A percentile compares a stretch with the other conserved stretches of the same genome.
Conservation (phyloP, 2,113 vertebrate genomes). For the Coryphaenoides rupestris region DNA sequence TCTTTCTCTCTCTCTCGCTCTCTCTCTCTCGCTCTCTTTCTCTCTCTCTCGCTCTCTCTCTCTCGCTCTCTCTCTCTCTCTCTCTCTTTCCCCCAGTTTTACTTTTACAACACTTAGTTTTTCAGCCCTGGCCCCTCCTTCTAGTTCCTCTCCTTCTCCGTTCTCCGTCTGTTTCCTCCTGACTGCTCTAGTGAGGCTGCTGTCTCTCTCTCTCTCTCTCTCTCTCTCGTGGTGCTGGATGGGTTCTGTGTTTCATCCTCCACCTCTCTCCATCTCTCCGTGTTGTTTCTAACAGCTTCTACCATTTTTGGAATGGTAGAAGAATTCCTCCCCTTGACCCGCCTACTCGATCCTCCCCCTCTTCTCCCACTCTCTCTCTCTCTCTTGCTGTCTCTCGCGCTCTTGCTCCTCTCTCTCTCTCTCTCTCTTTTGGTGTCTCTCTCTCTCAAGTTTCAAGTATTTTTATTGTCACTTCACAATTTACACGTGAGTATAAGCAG, state of each 20-base stretch:
- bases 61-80: background rate
- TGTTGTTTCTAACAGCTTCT: too few species aligned
- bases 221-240: background rate
- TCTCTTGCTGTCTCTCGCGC: background rate
- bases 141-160: background rate
- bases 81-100: background rate
- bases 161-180: background rate
- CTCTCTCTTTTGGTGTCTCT: background rate
- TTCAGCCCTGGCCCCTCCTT: background rate
- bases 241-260: too few species aligned
- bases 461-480: too few species aligned
- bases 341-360: background rate
- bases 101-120: too few species aligned
- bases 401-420: conserved; percentile 2
- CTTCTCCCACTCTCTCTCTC: background rate
- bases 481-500: too few species aligned
- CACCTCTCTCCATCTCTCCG: too few species aligned
- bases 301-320: too few species aligned
- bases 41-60: background rate
- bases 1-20: too few species aligned
- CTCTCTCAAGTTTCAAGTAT: too few species aligned
- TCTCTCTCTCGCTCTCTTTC: too few species aligned
- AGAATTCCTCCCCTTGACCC: too few species aligned
- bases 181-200: background rate
- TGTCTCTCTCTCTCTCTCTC: background rate